These are phyloP conservation scores for Therioaphis trifolii DNA, from an alignment of 2,888 invertebrate genomes.

Conservation along the genomic window DNA sequence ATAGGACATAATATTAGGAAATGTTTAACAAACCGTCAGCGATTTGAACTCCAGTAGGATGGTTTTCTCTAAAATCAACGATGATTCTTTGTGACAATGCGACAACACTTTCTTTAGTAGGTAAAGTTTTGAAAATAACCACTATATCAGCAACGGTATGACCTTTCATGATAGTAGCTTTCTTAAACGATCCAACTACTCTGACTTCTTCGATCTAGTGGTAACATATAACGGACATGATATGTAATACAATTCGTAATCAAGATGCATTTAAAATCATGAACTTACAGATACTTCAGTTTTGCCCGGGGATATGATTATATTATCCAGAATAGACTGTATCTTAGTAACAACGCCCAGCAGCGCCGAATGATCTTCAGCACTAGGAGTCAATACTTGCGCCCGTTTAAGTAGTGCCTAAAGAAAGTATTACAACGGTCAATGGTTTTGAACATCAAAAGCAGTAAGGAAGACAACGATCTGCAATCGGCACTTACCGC, in stretches of 20 bases:
- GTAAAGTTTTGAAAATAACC: slow-evolving; percentile 94
- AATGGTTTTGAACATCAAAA: neutral
- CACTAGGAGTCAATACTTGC: slow-evolving; percentile 89
- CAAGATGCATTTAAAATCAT: neutral
- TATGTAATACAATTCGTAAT: neutral
- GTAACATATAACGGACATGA: slow-evolving; percentile 69
- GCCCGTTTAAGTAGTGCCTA: slow-evolving; percentile 92
- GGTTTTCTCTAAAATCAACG: slow-evolving; percentile 77
- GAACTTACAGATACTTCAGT: slow-evolving; percentile 94
- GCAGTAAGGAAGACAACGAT: neutral
- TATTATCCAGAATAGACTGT: slow-evolving; percentile 92
- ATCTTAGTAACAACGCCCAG: slow-evolving; percentile 94
- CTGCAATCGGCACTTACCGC: slow-evolving; percentile 78
- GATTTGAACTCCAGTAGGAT: slow-evolving; percentile 48
- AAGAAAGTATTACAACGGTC: no score
- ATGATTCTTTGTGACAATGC: slow-evolving; percentile 88
- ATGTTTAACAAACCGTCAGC: slow-evolving; percentile 43
- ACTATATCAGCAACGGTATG: slow-evolving; percentile 97
- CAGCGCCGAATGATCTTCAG: slow-evolving; percentile 91
- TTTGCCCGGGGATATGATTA: slow-evolving; percentile 92
- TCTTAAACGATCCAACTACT: slow-evolving; percentile 97
- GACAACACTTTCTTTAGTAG: slow-evolving; percentile 94
- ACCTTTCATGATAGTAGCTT: slow-evolving; percentile 96
- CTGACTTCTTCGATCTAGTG: slow-evolving; percentile 94
- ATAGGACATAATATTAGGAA: no score